These are phyloP conservation scores for Sesamia inferens DNA, from an alignment of 2,888 invertebrate species.

Conservation along the genomic window DNA sequence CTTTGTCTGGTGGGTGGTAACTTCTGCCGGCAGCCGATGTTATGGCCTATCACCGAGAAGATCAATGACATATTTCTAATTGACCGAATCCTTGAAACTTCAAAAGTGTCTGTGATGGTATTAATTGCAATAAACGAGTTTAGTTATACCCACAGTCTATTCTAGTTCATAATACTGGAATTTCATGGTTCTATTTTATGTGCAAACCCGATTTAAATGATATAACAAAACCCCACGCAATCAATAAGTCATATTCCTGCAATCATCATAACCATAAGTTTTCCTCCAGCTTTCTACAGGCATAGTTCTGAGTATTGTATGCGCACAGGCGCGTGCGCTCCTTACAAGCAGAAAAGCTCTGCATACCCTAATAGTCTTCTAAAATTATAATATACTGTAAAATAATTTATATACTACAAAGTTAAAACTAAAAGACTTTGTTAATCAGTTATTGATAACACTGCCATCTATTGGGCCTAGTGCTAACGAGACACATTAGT, in stretches of 20 bases:
- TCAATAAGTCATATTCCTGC: conserved; percentile 14
- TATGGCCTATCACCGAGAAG: background rate
- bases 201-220: too few species aligned
- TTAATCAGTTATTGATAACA: too few species aligned
- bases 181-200: background rate
- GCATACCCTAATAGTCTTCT: too few species aligned
- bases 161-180: background rate
- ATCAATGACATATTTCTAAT: background rate
- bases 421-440: too few species aligned
- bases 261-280: conserved; percentile 17
- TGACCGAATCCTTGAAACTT: background rate
- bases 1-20: too few species aligned
- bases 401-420: too few species aligned
- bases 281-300: conserved; percentile 24
- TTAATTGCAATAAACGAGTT: background rate
- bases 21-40: too few species aligned
- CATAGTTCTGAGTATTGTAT: conserved; percentile 29
- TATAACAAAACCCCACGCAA: background rate
- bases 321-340: too few species aligned
- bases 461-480: too few species aligned
- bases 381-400: too few species aligned
- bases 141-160: background rate
- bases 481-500: too few species aligned
- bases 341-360: too few species aligned
- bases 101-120: background rate